These are phyloP conservation scores for Sthenelais limicola DNA, from an alignment of 2,888 invertebrate genomes.

Conservation along the genomic window DNA sequence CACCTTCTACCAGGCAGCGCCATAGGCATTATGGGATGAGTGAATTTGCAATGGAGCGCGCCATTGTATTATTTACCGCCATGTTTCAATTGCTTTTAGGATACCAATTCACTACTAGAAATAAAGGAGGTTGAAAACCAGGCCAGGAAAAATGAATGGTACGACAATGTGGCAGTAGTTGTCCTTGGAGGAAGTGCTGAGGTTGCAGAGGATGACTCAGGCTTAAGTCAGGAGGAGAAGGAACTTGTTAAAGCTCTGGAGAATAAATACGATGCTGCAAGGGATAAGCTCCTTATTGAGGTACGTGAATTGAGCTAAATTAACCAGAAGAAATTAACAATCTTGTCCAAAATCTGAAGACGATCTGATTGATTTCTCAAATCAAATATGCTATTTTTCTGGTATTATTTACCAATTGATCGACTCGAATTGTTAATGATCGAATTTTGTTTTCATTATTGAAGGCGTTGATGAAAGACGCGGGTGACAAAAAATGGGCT, in stretches of 20 bases:
- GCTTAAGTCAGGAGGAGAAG: conserved; percentile 46
- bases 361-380: neutral
- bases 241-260: conserved; percentile 58
- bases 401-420: neutral
- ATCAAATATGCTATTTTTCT: neutral
- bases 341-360: no score
- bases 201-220: conserved; percentile 34
- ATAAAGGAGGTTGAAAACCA: conserved; percentile 51
- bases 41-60: no score
- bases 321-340: no score
- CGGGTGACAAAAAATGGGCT: conserved; percentile 64
- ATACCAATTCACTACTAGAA: conserved; percentile 52
- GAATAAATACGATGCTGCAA: conserved; percentile 66
- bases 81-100: conserved; percentile 46
- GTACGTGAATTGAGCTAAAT: no score
- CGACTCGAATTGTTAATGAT: neutral
- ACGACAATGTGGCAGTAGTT: conserved; percentile 62
- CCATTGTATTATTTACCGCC: no score
- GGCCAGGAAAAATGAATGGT: conserved; percentile 45
- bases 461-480: conserved; percentile 63
- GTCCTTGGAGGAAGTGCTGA: conserved; percentile 47
- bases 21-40: no score
- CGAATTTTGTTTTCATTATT: neutral
- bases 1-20: no score
- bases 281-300: conserved; percentile 64